Evolutionary conservation across 64 coral and sea anemone species (phyloP).

Genomic region (Astreopora myriophthalma): DNA sequence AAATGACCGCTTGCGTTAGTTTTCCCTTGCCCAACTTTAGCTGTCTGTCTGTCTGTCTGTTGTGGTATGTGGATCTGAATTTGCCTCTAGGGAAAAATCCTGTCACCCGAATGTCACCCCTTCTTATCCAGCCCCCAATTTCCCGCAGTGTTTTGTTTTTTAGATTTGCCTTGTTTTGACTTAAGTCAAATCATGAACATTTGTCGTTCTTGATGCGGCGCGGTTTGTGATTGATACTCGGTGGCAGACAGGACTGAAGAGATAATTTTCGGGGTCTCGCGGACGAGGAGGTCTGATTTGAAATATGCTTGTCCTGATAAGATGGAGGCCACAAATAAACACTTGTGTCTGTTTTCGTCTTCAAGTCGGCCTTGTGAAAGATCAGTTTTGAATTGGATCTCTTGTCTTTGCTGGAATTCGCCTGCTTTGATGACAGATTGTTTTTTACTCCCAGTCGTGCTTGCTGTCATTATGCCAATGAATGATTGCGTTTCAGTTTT

Average conservation of each 20-base stretch:
- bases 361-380: background rate
- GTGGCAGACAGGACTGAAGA: background rate
- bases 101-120: too few relatives aligned
- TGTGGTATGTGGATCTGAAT: too few relatives aligned
- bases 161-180: slow-evolving; percentile 10
- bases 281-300: background rate
- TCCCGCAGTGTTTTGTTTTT: background rate
- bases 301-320: slow-evolving; percentile 22
- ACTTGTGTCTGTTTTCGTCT: background rate
- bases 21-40: too few relatives aligned
- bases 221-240: too few relatives aligned
- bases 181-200: background rate
- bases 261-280: background rate
- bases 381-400: background rate
- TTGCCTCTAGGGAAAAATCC: too few relatives aligned
- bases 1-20: too few relatives aligned
- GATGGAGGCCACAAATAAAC: background rate
- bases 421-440: background rate
- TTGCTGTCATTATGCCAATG: background rate
- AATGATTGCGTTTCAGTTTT: too few relatives aligned
- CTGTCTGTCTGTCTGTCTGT: too few relatives aligned
- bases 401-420: background rate
- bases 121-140: background rate
- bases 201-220: slow-evolving; percentile 1
- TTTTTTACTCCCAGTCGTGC: background rate